Conservation (phyloP, 92 coral and sea anemone species). For the Porites evermanni region DNA sequence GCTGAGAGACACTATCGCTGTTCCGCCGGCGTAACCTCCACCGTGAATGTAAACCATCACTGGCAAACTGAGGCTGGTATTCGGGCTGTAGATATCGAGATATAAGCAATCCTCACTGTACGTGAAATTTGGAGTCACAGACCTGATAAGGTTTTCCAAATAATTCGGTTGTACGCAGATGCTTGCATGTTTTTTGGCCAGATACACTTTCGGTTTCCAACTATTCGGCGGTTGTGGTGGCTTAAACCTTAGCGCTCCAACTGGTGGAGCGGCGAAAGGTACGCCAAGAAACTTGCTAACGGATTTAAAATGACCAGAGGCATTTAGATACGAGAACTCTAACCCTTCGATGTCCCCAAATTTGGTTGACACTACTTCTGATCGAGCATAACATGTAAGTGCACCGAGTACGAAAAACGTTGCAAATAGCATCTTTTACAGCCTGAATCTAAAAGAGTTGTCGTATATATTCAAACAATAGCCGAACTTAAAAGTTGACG, state of each 20-base stretch:
- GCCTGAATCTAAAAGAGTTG: no score
- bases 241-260: conserved; percentile 49
- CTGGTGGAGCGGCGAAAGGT: conserved; percentile 59
- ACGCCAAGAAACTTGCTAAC: conserved; percentile 59
- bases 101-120: conserved; percentile 45
- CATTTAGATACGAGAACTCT: neutral
- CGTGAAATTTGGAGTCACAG: neutral
- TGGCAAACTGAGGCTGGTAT: conserved; percentile 14
- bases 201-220: conserved; percentile 46
- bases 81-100: conserved; percentile 47
- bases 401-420: neutral
- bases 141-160: neutral
- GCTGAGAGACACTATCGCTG: conserved; percentile 38
- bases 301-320: conserved; percentile 25
- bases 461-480: no score
- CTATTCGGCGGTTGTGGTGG: conserved; percentile 48
- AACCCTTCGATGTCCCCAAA: neutral
- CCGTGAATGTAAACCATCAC: conserved; percentile 62
- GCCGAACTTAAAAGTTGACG: no score
- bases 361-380: neutral
- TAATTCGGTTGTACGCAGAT: conserved; percentile 38
- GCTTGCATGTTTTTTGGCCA: conserved; percentile 44
- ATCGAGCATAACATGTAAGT: neutral
- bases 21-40: conserved; percentile 46
- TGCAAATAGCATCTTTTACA: neutral